Base-by-base conservation (phyloP, 2,888 invertebrate genomes). In the Tryphoninae sp. region DNA sequence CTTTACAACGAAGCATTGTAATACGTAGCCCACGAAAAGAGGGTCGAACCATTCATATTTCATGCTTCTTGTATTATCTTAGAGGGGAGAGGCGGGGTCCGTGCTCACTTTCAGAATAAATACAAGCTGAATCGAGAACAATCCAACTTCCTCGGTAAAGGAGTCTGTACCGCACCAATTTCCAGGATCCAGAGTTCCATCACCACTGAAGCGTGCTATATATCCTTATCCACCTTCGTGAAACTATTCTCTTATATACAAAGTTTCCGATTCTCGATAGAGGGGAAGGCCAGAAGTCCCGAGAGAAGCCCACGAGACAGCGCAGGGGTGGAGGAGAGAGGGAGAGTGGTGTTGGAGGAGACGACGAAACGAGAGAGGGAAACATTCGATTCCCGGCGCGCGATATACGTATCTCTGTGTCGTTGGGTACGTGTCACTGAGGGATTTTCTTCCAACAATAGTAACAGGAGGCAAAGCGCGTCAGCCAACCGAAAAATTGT, bases 41-140 rank as follows among this genome's bases (percentile, higher is more conserved):
- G 68, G 76, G 74, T 73, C 78, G 64, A 59, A 68, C 65, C 71
- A 80, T 85, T 84, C 80, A 85, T 86, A 82, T 85, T 85, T 84
- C 80, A 85, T 81, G 81, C 53, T 69, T 72, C 80, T 80, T 78
- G 78, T 85, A 85, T 85, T 84, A 85, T 80, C 83, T 84, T 81
- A 69, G 67, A 72, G 65, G 45, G 45, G 13, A 45, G 13, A 45
- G 45, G 45, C 42, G 26, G 71, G 69, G 77, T 72, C 72, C 55
- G 62, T 49, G 62, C 82, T 55, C 71, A 77, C 55, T 69, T 77
- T 53, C 49, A 82, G 84, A 85, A 85, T 86, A 85, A 86, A 86
- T 84, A 83, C 83, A 84, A 84, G 83, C 68, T 55, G 84, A 84
- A 85, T 84, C 82, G 82, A 76, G 83, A 79, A 84, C 84, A 83